Evolutionary conservation across 2,113 vertebrate species (phyloP).

Genomic region (Suncus etruscus): DNA sequence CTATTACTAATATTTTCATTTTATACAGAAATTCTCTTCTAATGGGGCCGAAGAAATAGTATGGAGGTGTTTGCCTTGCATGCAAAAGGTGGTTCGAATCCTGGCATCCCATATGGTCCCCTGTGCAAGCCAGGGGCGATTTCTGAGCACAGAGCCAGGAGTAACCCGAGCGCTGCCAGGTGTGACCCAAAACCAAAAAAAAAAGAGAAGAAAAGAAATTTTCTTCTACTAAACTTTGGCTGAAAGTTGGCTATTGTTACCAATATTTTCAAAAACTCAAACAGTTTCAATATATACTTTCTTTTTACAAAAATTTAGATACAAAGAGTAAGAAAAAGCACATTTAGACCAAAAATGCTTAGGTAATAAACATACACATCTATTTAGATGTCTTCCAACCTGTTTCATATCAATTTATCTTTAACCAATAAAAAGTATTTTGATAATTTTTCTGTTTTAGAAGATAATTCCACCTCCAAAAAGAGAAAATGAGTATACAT

Average conservation of each 20-base stretch:
- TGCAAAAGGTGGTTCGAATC: too few species aligned
- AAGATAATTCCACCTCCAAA: constrained; percentile 11
- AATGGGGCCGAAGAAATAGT: too few species aligned
- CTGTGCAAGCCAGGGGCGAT: too few species aligned
- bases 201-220: too few species aligned
- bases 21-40: not conserved
- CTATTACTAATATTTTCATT: too few species aligned
- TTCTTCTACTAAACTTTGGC: not conserved
- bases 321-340: constrained; percentile 51
- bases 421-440: constrained; percentile 12
- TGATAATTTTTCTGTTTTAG: constrained; percentile 13
- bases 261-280: constrained; percentile 39
- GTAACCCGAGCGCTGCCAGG: too few species aligned
- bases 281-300: constrained; percentile 48
- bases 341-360: constrained; percentile 7
- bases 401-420: constrained; percentile 27
- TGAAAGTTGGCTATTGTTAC: constrained; percentile 29
- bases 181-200: too few species aligned
- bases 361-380: constrained; percentile 9
- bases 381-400: not conserved
- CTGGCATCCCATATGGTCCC: too few species aligned
- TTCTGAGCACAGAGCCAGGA: too few species aligned
- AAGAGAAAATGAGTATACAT: constrained; percentile 23
- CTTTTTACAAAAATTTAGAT: constrained; percentile 11
- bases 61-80: too few species aligned